Percentiles rank a stretch among this genome's conserved stretches.
These are phyloP conservation scores for Spatulosminthurus flaviceps DNA, from an alignment of 2,888 invertebrate species.

Conservation along the genomic window DNA sequence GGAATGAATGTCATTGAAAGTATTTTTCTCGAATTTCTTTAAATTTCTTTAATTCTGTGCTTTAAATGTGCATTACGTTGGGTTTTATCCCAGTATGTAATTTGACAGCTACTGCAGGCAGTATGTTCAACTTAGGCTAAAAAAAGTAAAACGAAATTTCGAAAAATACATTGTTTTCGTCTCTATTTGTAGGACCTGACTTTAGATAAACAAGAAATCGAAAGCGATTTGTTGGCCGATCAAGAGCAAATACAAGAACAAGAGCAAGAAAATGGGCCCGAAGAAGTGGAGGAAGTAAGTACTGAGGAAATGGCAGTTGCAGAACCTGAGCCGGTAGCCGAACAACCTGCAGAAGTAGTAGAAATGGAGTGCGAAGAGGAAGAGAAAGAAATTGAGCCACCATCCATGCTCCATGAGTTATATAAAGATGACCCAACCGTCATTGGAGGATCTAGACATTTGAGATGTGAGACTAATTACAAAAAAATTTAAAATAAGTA, in stretches of 20 bases:
- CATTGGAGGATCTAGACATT: constrained; percentile 67
- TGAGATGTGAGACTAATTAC: constrained; percentile 71
- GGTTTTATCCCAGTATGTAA: neutral
- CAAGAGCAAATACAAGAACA: constrained; percentile 65
- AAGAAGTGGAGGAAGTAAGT: constrained; percentile 65
- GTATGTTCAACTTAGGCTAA: neutral
- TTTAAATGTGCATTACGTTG: neutral
- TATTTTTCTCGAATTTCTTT: neutral
- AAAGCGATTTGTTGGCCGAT: constrained; percentile 65
- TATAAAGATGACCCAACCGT: constrained; percentile 68
- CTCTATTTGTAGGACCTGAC: constrained; percentile 65
- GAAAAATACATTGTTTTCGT: neutral
- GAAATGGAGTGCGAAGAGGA: constrained; percentile 65
- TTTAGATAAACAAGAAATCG: constrained; percentile 67
- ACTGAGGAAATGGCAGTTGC: constrained; percentile 65
- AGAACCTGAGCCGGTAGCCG: constrained; percentile 45
- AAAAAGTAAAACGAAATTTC: neutral
- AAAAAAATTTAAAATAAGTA: neutral
- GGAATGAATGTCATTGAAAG: neutral
- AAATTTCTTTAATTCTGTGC: neutral
- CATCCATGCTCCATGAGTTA: constrained; percentile 70
- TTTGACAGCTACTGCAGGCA: neutral
- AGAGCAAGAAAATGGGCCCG: constrained; percentile 64
- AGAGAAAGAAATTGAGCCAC: constrained; percentile 65
- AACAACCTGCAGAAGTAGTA: constrained; percentile 28